A percentile compares a stretch with the other conserved stretches of the same genome.
Evolutionary conservation across 1,140 invertebrate genomes (phyloP).

Genomic region (Phocides pigmalion): DNA sequence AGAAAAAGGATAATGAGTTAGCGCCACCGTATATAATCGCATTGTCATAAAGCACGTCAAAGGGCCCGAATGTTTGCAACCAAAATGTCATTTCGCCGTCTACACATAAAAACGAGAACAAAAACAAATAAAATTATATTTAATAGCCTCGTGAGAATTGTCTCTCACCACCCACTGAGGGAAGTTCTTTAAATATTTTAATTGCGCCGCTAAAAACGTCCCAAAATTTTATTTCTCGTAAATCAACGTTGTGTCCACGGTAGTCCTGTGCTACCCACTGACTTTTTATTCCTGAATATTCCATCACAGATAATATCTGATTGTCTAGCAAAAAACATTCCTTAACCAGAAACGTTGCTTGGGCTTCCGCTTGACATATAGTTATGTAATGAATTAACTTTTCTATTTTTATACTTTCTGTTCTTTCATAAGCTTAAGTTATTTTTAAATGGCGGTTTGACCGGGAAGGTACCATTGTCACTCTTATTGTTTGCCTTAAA

Average conservation of each 20-base stretch:
- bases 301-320: conserved; percentile 32
- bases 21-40: conserved; percentile 42
- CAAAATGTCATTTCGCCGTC: conserved; percentile 54
- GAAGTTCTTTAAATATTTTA: conserved; percentile 78
- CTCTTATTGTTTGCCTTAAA: too few relatives aligned
- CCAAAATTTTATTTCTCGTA: conserved; percentile 75
- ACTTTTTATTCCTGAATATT: conserved; percentile 42
- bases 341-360: background rate
- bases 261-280: conserved; percentile 50
- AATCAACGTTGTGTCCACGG: conserved; percentile 74
- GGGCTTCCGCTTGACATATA: background rate
- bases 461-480: too few relatives aligned
- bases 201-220: conserved; percentile 75
- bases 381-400: background rate
- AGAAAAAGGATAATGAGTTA: conserved; percentile 31
- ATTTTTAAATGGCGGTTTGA: too few relatives aligned
- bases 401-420: background rate
- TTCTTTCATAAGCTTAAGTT: too few relatives aligned
- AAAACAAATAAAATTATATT: conserved; percentile 81
- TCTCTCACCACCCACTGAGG: conserved; percentile 79
- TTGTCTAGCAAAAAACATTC: conserved; percentile 30
- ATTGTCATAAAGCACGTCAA: conserved; percentile 62
- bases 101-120: conserved; percentile 58
- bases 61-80: conserved; percentile 53
- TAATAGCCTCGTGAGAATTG: conserved; percentile 82